These are phyloP conservation scores for Brachylomia viminalis DNA, from an alignment of 2,888 invertebrate genomes.

Conservation along the genomic window DNA sequence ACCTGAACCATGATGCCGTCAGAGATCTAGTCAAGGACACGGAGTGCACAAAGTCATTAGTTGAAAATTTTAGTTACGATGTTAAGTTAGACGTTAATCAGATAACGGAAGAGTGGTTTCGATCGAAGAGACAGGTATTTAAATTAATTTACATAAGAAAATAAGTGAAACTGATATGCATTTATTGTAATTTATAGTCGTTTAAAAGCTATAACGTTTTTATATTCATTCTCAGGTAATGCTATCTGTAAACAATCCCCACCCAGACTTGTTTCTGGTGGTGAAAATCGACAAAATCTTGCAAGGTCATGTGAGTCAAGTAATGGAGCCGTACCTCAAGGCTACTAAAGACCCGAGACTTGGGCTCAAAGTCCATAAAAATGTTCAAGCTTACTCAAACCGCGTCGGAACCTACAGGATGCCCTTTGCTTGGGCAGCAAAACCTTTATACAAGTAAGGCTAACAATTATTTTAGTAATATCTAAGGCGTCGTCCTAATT, in stretches of 20 bases:
- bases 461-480: not conserved
- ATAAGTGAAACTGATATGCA: slow-evolving; percentile 30
- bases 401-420: slow-evolving; percentile 97
- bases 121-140: slow-evolving; percentile 91
- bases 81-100: slow-evolving; percentile 92
- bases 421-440: slow-evolving; percentile 99
- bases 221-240: slow-evolving; percentile 92
- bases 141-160: slow-evolving; percentile 39
- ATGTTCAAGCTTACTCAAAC: slow-evolving; percentile 94
- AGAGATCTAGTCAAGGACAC: slow-evolving; percentile 88
- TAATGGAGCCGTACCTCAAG: slow-evolving; percentile 96
- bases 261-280: slow-evolving; percentile 97
- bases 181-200: slow-evolving; percentile 17
- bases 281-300: slow-evolving; percentile 98
- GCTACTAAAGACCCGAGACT: slow-evolving; percentile 94
- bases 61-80: slow-evolving; percentile 89
- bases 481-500: too few species aligned
- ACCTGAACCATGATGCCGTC: slow-evolving; percentile 95
- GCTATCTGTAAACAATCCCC: slow-evolving; percentile 96
- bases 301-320: slow-evolving; percentile 96
- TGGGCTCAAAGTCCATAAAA: slow-evolving; percentile 95
- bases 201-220: slow-evolving; percentile 5
- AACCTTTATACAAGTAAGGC: slow-evolving; percentile 93
- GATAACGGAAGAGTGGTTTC: slow-evolving; percentile 94
- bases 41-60: slow-evolving; percentile 87